Conservation (phyloP, 2,113 vertebrate genomes). For the Aptenodytes forsteri region DNA sequence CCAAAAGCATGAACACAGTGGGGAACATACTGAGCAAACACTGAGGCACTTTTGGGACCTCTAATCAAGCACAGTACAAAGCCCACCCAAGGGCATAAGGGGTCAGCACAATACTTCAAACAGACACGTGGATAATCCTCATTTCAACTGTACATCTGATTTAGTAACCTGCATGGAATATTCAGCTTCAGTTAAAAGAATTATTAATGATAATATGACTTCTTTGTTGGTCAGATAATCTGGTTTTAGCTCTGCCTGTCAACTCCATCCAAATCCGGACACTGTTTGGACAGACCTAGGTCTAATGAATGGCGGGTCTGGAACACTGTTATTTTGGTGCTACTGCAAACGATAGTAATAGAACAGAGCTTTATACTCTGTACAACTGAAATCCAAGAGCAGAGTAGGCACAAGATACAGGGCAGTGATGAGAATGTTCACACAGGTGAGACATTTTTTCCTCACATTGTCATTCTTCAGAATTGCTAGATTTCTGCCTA, state of each 20-base stretch:
- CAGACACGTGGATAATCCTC: neutral
- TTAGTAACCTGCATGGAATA: neutral
- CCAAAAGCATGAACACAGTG: neutral
- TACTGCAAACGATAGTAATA: neutral
- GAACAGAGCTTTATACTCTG: neutral
- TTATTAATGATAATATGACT: neutral
- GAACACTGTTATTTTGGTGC: neutral
- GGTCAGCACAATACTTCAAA: neutral
- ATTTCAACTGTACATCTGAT: neutral
- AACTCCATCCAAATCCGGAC: neutral
- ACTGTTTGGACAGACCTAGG: neutral
- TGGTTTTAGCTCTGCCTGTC: neutral
- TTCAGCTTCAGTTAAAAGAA: neutral
- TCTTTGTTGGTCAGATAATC: neutral
- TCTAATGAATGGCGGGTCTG: neutral
- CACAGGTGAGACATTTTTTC: neutral
- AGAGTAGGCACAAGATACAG: neutral
- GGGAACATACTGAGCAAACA: neutral
- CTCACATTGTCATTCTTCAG: neutral
- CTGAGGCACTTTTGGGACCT: neutral
- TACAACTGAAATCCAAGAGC: neutral
- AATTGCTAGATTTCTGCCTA: neutral
- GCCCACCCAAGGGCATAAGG: rapidly evolving
- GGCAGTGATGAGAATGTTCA: neutral
- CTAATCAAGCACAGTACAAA: neutral